Evolutionary conservation across 2,797 vertebrate genomes (phyloP).

Genomic region (Labeo calbasu): DNA sequence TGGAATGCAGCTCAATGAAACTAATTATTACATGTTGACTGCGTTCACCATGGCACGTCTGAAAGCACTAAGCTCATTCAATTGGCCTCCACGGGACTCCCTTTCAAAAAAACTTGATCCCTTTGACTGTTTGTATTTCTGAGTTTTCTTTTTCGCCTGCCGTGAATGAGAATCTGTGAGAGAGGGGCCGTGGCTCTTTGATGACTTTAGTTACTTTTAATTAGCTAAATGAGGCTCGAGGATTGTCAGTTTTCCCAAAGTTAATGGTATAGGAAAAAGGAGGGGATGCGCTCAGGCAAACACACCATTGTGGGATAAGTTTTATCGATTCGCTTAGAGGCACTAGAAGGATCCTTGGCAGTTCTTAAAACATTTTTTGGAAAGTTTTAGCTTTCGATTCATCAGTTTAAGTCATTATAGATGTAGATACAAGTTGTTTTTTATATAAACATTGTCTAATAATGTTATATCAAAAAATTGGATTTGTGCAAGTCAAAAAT

Average conservation of each 20-base stretch:
- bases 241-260: slow-evolving; percentile 69
- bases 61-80: slow-evolving; percentile 99
- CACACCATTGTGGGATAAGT: slow-evolving; percentile 50
- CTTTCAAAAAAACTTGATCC: slow-evolving; percentile 93
- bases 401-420: neutral
- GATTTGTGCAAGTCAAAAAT: neutral
- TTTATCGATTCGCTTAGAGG: slow-evolving; percentile 51
- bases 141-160: slow-evolving; percentile 89
- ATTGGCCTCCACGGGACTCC: slow-evolving; percentile 97
- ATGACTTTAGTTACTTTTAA: slow-evolving; percentile 98
- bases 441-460: neutral
- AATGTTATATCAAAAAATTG: neutral
- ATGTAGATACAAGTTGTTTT: neutral
- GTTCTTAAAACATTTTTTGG: neutral
- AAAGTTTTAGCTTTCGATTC: neutral
- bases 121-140: slow-evolving; percentile 99
- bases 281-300: slow-evolving; percentile 60
- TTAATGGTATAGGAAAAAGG: slow-evolving; percentile 69
- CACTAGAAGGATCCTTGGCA: neutral
- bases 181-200: slow-evolving; percentile 87
- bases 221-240: slow-evolving; percentile 92
- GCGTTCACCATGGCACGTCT: slow-evolving; percentile 99
- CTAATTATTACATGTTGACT: slow-evolving; percentile 99
- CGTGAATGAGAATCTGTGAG: slow-evolving; percentile 96
- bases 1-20: slow-evolving; percentile 99